Conservation (phyloP, 2,888 invertebrate genomes). For the Spodoptera picta region DNA sequence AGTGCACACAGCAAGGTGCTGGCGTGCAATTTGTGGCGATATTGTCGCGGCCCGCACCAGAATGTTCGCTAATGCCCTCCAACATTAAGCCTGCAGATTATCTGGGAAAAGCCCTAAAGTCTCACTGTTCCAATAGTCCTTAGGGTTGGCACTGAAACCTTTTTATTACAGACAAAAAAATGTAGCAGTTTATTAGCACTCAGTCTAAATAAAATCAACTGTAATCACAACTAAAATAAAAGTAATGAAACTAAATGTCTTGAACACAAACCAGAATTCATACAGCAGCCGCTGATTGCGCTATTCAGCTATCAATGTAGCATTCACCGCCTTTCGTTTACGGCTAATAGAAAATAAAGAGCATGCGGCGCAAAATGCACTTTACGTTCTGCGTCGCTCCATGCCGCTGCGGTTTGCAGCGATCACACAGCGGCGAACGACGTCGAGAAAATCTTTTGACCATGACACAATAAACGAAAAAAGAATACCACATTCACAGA, state of each 20-base stretch:
- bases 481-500: constrained; percentile 19
- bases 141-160: constrained; percentile 23
- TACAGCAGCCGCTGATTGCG: constrained; percentile 22
- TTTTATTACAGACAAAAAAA: not conserved
- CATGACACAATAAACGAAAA: constrained; percentile 33
- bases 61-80: constrained; percentile 69
- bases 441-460: constrained; percentile 50
- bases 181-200: not conserved
- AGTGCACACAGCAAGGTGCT: constrained; percentile 43
- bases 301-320: constrained; percentile 34
- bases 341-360: constrained; percentile 55
- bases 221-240: constrained; percentile 9
- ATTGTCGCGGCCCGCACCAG: constrained; percentile 60
- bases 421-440: constrained; percentile 43
- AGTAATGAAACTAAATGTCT: constrained; percentile 1
- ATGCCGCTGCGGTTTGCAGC: constrained; percentile 52
- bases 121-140: constrained; percentile 58
- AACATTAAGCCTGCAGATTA: constrained; percentile 74
- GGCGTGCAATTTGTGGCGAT: constrained; percentile 61
- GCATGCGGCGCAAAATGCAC: constrained; percentile 55
- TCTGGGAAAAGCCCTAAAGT: constrained; percentile 67
- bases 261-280: constrained; percentile 8
- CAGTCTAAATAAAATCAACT: not conserved
- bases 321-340: constrained; percentile 46
- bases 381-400: constrained; percentile 49